These are phyloP conservation scores for Yponomeuta evonymella DNA, from an alignment of 2,888 invertebrate genomes.

Conservation along the genomic window DNA sequence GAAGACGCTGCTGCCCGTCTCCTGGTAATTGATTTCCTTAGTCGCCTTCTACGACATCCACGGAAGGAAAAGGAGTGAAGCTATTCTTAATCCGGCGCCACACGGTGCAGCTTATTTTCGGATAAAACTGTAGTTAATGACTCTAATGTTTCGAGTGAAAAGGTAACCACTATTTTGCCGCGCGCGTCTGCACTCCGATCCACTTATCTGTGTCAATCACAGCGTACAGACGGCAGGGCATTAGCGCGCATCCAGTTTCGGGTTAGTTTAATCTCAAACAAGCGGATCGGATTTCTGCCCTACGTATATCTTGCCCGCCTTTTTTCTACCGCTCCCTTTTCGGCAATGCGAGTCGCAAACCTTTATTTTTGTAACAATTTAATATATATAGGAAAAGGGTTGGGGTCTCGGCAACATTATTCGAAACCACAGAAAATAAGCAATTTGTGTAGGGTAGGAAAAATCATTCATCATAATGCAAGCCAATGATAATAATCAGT, in stretches of 20 bases:
- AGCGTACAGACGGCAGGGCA: constrained; percentile 22
- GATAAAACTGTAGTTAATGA: no score
- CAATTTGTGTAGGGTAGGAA: background rate
- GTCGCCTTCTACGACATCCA: no score
- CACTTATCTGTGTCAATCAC: background rate
- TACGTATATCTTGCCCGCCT: constrained; percentile 8
- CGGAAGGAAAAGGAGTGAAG: no score
- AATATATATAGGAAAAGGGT: background rate
- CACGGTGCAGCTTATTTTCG: no score
- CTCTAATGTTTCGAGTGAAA: no score
- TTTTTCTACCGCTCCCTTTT: background rate
- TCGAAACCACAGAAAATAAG: background rate
- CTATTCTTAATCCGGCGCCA: no score
- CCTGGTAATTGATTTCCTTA: no score
- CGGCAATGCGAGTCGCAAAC: background rate
- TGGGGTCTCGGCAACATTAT: background rate
- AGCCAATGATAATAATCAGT: constrained; percentile 12
- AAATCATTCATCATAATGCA: background rate
- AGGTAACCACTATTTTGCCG: background rate
- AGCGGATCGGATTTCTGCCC: constrained; percentile 33
- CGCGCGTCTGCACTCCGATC: background rate
- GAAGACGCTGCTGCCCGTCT: no score
- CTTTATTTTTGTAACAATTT: background rate
- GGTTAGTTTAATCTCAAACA: constrained; percentile 51
- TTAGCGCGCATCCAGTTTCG: constrained; percentile 45